phyloP scores from a whole-genome alignment of 2,888 invertebrate genomes.

The Polydrusus pterygomalis region DNA sequence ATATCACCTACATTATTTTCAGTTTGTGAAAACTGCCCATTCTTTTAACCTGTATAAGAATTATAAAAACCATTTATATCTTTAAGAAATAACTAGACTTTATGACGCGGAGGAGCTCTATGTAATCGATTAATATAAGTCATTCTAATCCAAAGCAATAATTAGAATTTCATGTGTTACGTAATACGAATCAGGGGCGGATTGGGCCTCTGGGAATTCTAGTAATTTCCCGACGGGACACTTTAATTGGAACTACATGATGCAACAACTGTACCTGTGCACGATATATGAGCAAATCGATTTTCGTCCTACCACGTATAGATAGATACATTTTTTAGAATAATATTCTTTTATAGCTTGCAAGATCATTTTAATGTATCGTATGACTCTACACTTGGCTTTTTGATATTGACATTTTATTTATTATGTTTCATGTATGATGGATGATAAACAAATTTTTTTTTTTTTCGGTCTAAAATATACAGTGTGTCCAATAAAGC shows the following conservation, averaged over 20 bases:
- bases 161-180: conserved; percentile 62
- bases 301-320: conserved; percentile 20
- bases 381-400: no score
- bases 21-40: no score
- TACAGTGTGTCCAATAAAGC: no score
- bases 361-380: no score
- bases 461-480: no score
- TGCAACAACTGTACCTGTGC: conserved; percentile 40
- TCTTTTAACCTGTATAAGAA: no score
- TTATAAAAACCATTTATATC: no score
- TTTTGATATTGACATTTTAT: no score
- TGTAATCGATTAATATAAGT: conserved; percentile 5
- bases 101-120: neutral
- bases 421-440: no score
- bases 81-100: neutral
- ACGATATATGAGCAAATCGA: conserved; percentile 34
- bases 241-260: conserved; percentile 61
- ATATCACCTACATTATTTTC: no score
- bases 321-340: conserved; percentile 2
- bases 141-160: conserved; percentile 54
- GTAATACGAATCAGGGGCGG: conserved; percentile 61
- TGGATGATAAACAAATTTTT: no score
- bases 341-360: neutral
- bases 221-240: conserved; percentile 62
- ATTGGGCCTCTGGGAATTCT: conserved; percentile 60